Evolutionary conservation across 2,888 invertebrate genomes (phyloP), one percentile per base, ranked within the genome.

Genomic region (Meteorus cinctellus): DNA sequence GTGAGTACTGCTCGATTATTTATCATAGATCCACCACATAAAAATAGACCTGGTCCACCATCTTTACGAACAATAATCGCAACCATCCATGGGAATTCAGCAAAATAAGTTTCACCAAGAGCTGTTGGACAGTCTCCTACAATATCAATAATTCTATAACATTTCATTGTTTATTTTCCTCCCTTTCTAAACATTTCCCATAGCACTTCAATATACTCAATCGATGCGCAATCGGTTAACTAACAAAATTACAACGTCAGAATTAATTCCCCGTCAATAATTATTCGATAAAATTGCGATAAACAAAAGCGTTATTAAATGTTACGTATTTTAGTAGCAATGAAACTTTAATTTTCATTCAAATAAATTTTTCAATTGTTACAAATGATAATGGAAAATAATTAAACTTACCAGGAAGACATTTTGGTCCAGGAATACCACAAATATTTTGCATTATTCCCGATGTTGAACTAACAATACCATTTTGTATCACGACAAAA

Each of bases 1-100:
- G 97, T 97, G 2, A 97, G 85, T 0, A 96, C 94, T 0, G 95
- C 94, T 71, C 91, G 90, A 0, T 94, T 93, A 77, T 94, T 94
- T 79, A 97, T 94, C 63, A 97, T 89, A 0, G 96, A 94, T 0
- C 95, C 96, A 0, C 96, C 96, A 55, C 96, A 96, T 10, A 94
- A 91, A 87, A 95, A 95, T 45, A 92, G 89, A 82, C 91, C 91
- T 19, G 36, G n/a, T 31, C 72, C 67, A 24, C 60, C 34, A 12
- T 48, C 91, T 91, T 1, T 91, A 77, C 92, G 90, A 62, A 91
- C 90, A 80, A 95, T 87, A 31, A 96, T 90, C 0, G 95, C 95
- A 0, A 94, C 93, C 94, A 95, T 95, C 96, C 96, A 96, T 0
- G 96, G 95, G 86, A 95, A 96, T 89, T 96, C 96, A 0, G 93